These are phyloP conservation scores for Yasuhikotakia modesta DNA, from an alignment of 2,797 vertebrate genomes.

Conservation along the genomic window DNA sequence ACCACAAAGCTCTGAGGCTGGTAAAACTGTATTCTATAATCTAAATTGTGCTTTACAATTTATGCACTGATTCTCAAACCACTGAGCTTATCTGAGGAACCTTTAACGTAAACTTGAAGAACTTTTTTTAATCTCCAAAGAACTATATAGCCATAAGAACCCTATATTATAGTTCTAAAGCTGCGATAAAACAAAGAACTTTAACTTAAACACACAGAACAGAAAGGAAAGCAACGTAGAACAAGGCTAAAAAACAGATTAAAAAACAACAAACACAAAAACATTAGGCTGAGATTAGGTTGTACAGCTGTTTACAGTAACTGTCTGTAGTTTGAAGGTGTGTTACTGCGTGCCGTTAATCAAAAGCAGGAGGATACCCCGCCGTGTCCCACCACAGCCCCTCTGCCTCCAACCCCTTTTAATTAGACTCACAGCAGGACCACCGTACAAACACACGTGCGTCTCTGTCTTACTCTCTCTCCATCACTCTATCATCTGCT, in stretches of 20 bases:
- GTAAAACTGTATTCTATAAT: too few relatives aligned
- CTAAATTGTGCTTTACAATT: too few relatives aligned
- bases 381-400: conserved; percentile 76
- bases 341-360: conserved; percentile 78
- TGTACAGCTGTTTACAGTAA: conserved; percentile 38
- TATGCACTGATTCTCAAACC: neutral
- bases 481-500: conserved; percentile 45
- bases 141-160: neutral
- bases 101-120: neutral
- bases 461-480: conserved; percentile 61
- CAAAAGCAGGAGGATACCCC: conserved; percentile 77
- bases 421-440: conserved; percentile 90
- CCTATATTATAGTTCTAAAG: neutral
- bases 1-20: too few relatives aligned
- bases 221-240: neutral
- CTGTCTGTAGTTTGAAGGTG: conserved; percentile 34
- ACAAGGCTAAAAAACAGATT: neutral
- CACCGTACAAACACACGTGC: conserved; percentile 57
- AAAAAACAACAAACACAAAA: conserved; percentile 4
- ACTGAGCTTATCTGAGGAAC: too few relatives aligned
- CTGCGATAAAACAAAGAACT: neutral
- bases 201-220: neutral
- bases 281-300: neutral
- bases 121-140: neutral
- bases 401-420: conserved; percentile 84